Evolutionary conservation across 1,140 invertebrate genomes (phyloP).

Genomic region (Bradysia coprophila): DNA sequence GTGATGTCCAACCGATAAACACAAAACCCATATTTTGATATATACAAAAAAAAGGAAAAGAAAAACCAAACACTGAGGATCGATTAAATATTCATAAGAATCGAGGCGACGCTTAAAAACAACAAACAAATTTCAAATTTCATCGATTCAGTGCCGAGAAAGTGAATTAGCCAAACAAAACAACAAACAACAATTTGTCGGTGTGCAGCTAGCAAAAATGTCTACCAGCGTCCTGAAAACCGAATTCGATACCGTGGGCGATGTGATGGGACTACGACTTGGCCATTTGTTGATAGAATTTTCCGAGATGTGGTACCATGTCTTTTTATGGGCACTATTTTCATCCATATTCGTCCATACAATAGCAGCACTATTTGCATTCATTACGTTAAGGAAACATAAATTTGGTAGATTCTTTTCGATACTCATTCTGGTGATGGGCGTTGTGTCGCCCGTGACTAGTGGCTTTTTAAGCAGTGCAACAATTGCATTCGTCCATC

Average conservation of each 20-base stretch:
- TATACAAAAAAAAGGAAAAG: too few relatives aligned
- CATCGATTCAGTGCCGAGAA: too few relatives aligned
- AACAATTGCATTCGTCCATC: slow-evolving; percentile 83
- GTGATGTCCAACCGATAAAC: too few relatives aligned
- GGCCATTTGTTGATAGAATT: slow-evolving; percentile 40
- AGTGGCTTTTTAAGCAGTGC: slow-evolving; percentile 81
- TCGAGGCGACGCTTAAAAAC: too few relatives aligned
- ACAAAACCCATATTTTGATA: too few relatives aligned
- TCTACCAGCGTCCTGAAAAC: background rate
- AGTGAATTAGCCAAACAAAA: too few relatives aligned
- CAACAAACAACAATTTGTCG: too few relatives aligned
- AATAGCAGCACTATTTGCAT: slow-evolving; percentile 75
- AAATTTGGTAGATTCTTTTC: slow-evolving; percentile 88
- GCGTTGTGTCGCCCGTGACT: slow-evolving; percentile 64
- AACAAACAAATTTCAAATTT: too few relatives aligned
- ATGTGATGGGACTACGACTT: slow-evolving; percentile 38
- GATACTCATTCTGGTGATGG: slow-evolving; percentile 70
- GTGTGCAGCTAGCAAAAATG: too few relatives aligned
- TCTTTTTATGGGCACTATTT: slow-evolving; percentile 85
- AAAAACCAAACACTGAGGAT: too few relatives aligned
- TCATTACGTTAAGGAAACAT: slow-evolving; percentile 77
- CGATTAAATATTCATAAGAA: too few relatives aligned
- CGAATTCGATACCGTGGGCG: slow-evolving; percentile 40
- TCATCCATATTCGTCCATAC: slow-evolving; percentile 84
- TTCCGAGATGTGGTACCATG: slow-evolving; percentile 89